These are phyloP conservation scores for Sebastes iracundus DNA, from an alignment of 2,797 vertebrate species.

Conservation along the genomic window DNA sequence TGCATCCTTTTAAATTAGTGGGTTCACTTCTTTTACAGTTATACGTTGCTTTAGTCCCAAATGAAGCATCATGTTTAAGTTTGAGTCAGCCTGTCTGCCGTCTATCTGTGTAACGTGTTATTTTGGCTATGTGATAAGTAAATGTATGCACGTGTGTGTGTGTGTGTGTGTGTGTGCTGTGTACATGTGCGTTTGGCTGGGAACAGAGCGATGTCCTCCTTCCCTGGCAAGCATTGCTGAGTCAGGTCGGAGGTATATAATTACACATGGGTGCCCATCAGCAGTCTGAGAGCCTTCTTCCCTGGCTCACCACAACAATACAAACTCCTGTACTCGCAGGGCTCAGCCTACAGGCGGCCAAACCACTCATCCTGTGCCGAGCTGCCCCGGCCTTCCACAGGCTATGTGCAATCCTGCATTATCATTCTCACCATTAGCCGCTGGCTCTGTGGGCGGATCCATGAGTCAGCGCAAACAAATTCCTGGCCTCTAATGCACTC, in stretches of 20 bases:
- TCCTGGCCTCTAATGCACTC: slow-evolving; percentile 46
- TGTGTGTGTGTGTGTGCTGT: slow-evolving; percentile 12
- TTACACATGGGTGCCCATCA: slow-evolving; percentile 79
- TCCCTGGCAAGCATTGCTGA: slow-evolving; percentile 70
- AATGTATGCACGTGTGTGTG: slow-evolving; percentile 7
- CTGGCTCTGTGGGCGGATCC: slow-evolving; percentile 48
- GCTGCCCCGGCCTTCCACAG: slow-evolving; percentile 28
- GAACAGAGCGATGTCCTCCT: slow-evolving; percentile 59
- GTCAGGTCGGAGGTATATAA: slow-evolving; percentile 74
- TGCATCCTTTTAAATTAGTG: slow-evolving; percentile 41
- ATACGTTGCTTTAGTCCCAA: background rate
- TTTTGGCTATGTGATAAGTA: slow-evolving; percentile 28
- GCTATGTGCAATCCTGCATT: slow-evolving; percentile 52
- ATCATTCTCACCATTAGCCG: slow-evolving; percentile 60
- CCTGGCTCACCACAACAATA: slow-evolving; percentile 51
- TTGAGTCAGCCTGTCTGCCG: slow-evolving; percentile 48
- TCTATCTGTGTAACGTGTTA: slow-evolving; percentile 20
- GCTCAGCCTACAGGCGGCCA: slow-evolving; percentile 46
- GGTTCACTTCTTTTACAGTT: slow-evolving; percentile 30
- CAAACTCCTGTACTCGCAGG: slow-evolving; percentile 50
- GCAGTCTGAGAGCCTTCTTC: slow-evolving; percentile 63
- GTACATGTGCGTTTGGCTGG: slow-evolving; percentile 37
- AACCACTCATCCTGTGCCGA: slow-evolving; percentile 46
- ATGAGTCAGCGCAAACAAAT: slow-evolving; percentile 70
- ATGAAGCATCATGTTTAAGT: slow-evolving; percentile 31